Evolutionary conservation across 64 coral and sea anemone species (phyloP).

Genomic region (Montipora capricornis): DNA sequence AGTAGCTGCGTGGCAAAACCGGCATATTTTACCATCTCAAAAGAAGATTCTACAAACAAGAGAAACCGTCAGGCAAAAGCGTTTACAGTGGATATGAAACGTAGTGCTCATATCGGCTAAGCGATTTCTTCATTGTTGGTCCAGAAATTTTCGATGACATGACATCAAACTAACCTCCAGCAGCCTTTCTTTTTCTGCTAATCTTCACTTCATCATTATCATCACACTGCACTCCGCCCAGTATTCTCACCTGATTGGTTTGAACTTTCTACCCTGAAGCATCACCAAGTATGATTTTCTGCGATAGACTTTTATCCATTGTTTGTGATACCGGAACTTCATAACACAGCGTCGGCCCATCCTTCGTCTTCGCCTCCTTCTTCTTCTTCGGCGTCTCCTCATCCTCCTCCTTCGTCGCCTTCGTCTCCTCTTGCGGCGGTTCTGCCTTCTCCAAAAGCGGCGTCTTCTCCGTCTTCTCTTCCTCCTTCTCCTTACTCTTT

Average conservation of each 20-base stretch:
- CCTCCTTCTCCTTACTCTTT: neutral
- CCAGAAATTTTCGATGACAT: too few species aligned
- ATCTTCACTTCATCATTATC: too few species aligned
- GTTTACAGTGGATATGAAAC: too few species aligned
- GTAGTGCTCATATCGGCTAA: too few species aligned
- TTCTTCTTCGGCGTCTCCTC: conserved; percentile 9
- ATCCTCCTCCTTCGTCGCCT: conserved; percentile 13
- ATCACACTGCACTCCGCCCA: too few species aligned
- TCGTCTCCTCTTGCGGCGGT: conserved; percentile 12
- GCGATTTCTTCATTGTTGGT: too few species aligned
- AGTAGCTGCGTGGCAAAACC: too few species aligned
- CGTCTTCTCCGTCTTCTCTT: neutral
- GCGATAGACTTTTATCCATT: conserved; percentile 29
- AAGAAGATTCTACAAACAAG: too few species aligned
- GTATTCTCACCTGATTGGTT: conserved; percentile 20
- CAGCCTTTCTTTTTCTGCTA: too few species aligned
- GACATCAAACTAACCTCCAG: too few species aligned
- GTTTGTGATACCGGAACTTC: neutral
- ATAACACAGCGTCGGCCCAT: conserved; percentile 30
- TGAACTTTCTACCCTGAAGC: neutral
- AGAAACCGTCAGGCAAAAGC: too few species aligned
- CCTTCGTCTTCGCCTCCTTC: conserved; percentile 5
- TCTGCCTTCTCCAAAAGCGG: neutral
- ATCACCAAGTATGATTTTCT: neutral
- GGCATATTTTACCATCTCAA: too few species aligned